phyloP scores from a whole-genome alignment of 2,797 vertebrate species.

The Acanthurus tractus region DNA sequence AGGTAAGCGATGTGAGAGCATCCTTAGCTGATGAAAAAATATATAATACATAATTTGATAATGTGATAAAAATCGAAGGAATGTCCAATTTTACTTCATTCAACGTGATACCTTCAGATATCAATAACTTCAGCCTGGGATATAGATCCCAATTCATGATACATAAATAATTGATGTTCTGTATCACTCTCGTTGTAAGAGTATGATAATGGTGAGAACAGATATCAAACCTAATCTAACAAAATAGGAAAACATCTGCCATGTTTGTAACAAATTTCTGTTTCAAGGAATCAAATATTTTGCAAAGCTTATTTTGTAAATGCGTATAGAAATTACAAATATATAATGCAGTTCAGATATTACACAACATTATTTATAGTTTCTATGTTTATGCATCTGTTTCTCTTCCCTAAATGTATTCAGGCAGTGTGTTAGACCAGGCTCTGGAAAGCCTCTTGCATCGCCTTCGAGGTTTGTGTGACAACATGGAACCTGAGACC shows the following conservation, averaged over 20 bases:
- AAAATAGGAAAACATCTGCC: no score
- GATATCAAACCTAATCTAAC: no score
- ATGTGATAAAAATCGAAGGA: no score
- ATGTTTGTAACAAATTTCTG: no score
- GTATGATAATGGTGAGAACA: no score
- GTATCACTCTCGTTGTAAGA: no score
- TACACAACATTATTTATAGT: not conserved
- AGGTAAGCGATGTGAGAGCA: slow-evolving; percentile 80
- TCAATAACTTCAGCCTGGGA: no score
- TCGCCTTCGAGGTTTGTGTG: slow-evolving; percentile 94
- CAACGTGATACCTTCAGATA: no score
- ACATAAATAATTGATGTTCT: no score
- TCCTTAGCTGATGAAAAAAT: not conserved
- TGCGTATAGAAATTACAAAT: not conserved
- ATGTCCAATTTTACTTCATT: no score
- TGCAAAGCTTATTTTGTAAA: not conserved
- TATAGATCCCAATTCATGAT: no score
- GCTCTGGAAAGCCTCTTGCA: slow-evolving; percentile 95
- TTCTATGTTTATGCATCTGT: not conserved
- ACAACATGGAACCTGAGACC: slow-evolving; percentile 96
- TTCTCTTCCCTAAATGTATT: slow-evolving; percentile 4
- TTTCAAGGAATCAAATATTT: not conserved
- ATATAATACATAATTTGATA: no score
- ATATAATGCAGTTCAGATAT: not conserved
- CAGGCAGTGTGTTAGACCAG: slow-evolving; percentile 96